Percentiles rank a stretch among this genome's conserved stretches.
These are phyloP conservation scores for Barbus barbus DNA, from an alignment of 2,113 vertebrate genomes.

Conservation along the genomic window DNA sequence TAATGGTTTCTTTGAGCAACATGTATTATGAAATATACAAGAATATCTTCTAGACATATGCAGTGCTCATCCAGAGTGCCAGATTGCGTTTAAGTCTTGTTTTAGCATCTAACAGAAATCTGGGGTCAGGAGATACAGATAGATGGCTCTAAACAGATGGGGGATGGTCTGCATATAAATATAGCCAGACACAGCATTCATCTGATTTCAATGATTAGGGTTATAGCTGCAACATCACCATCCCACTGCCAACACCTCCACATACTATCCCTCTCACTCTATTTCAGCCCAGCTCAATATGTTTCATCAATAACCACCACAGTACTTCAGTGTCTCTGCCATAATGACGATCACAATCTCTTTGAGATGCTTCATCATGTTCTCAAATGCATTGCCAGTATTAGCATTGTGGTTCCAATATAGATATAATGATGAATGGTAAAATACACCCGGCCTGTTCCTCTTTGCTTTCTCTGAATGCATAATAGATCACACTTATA, in stretches of 20 bases:
- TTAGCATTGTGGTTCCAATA: conserved; percentile 5
- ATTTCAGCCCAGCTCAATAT: conserved; percentile 80
- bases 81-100: conserved; percentile 36
- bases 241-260: conserved; percentile 82
- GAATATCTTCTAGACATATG: not conserved
- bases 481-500: conserved; percentile 16
- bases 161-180: conserved; percentile 81
- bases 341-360: conserved; percentile 35
- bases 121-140: conserved; percentile 80
- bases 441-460: conserved; percentile 6
- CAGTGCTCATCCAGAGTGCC: not conserved
- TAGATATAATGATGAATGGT: conserved; percentile 1
- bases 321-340: conserved; percentile 24
- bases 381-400: conserved; percentile 9
- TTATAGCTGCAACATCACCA: conserved; percentile 80
- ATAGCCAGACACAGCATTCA: conserved; percentile 71
- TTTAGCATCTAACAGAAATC: conserved; percentile 79
- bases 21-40: not conserved
- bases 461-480: conserved; percentile 4
- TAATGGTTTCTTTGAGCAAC: not conserved
- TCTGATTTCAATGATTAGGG: conserved; percentile 76
- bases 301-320: conserved; percentile 76
- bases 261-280: conserved; percentile 66
- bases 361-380: conserved; percentile 37
- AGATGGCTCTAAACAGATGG: conserved; percentile 77